These are phyloP conservation scores for Archocentrus centrarchus DNA, from an alignment of 2,113 vertebrate genomes.

Conservation along the genomic window DNA sequence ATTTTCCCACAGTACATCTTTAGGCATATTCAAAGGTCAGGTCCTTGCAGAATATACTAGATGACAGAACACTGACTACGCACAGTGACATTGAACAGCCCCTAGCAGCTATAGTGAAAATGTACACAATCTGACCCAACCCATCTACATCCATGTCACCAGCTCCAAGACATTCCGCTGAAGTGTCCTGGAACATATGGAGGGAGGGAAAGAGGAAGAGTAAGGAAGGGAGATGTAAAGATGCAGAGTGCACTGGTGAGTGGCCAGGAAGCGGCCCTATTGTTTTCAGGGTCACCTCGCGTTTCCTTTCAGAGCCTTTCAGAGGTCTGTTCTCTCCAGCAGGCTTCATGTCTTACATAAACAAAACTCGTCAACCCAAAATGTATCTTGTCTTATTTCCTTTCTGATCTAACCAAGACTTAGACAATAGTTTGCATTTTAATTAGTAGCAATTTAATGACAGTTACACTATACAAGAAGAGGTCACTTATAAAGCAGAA, in stretches of 20 bases:
- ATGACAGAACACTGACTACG: not conserved
- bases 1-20: not conserved
- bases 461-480: not conserved
- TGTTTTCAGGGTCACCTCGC: slow-evolving; percentile 78
- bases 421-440: not conserved
- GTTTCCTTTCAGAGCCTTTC: slow-evolving; percentile 70
- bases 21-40: not conserved
- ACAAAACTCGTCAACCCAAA: slow-evolving; percentile 47
- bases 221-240: slow-evolving; percentile 44
- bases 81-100: slow-evolving; percentile 9
- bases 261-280: slow-evolving; percentile 79
- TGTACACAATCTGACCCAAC: slow-evolving; percentile 20
- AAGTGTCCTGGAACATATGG: slow-evolving; percentile 57
- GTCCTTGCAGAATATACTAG: not conserved
- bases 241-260: slow-evolving; percentile 37
- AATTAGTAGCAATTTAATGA: not conserved
- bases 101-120: not conserved
- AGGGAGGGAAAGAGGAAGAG: slow-evolving; percentile 35
- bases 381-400: slow-evolving; percentile 52
- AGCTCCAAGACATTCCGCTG: slow-evolving; percentile 54
- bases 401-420: not conserved
- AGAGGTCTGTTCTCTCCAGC: slow-evolving; percentile 52
- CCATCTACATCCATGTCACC: slow-evolving; percentile 38
- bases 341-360: slow-evolving; percentile 57
- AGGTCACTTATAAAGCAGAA: not conserved